Evolutionary conservation across 2,113 vertebrate species (phyloP).

Genomic region (Axis porcinus): DNA sequence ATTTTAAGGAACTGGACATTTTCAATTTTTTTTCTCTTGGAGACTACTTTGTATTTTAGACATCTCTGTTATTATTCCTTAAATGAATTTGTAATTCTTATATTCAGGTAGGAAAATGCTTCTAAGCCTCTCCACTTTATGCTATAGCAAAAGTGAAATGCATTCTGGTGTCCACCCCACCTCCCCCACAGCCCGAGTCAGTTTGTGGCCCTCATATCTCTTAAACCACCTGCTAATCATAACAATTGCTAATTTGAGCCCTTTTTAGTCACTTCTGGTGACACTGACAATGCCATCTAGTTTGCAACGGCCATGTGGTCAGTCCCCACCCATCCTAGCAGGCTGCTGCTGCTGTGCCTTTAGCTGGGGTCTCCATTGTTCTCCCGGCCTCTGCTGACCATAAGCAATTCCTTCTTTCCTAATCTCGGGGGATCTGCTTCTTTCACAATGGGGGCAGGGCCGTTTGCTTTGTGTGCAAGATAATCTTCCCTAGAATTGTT

Average conservation of each 20-base stretch:
- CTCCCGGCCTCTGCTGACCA: slow-evolving; percentile 82
- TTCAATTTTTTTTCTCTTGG: not conserved
- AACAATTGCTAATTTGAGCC: slow-evolving; percentile 80
- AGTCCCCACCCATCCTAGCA: slow-evolving; percentile 75
- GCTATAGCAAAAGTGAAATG: not conserved
- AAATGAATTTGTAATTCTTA: slow-evolving; percentile 59
- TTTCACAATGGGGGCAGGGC: slow-evolving; percentile 81
- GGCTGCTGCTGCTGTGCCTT: slow-evolving; percentile 77
- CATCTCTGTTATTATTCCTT: slow-evolving; percentile 45
- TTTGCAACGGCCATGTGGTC: slow-evolving; percentile 79
- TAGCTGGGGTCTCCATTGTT: slow-evolving; percentile 83
- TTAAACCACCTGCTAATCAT: slow-evolving; percentile 83
- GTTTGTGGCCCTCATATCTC: slow-evolving; percentile 73
- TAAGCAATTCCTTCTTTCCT: slow-evolving; percentile 81
- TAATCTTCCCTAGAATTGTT: slow-evolving; percentile 81
- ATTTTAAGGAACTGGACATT: slow-evolving; percentile 51
- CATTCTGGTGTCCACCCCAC: not conserved
- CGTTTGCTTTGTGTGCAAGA: slow-evolving; percentile 78
- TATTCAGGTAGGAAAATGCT: slow-evolving; percentile 32
- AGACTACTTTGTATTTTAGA: not conserved
- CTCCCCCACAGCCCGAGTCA: slow-evolving; percentile 24
- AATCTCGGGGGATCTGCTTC: slow-evolving; percentile 80
- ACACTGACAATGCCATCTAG: slow-evolving; percentile 76
- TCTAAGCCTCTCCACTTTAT: not conserved
- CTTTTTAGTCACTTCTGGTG: slow-evolving; percentile 74